Conservation (phyloP, 1,140 invertebrate species). For the Orius insidiosus region DNA sequence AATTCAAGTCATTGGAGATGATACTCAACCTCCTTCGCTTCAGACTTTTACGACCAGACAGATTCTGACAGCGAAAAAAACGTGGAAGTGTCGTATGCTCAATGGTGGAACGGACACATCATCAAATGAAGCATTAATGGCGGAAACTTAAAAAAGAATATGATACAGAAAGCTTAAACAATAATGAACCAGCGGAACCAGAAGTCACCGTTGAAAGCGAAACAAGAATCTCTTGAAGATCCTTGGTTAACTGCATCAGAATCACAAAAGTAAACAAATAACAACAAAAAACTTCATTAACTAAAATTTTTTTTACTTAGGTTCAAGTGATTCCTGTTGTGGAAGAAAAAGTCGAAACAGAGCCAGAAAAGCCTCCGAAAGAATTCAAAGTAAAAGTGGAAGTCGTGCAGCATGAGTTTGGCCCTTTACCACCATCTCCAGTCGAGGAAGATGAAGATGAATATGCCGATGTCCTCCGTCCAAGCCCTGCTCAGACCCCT, state of each 20-base stretch:
- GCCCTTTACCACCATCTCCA: conserved; percentile 58
- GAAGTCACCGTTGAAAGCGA: conserved; percentile 12
- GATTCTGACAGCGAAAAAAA: conserved; percentile 14
- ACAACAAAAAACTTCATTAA: not conserved
- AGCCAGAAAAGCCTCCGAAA: conserved; percentile 18
- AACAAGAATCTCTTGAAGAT: conserved; percentile 14
- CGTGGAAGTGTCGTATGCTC: conserved; percentile 6
- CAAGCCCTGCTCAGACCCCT: conserved; percentile 23
- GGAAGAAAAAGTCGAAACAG: conserved; percentile 9
- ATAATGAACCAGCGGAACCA: conserved; percentile 7
- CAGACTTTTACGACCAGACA: conserved; percentile 1
- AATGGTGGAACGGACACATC: conserved; percentile 15
- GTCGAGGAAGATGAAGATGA: conserved; percentile 53
- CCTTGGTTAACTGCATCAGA: conserved; percentile 19
- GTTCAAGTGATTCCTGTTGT: conserved; percentile 18
- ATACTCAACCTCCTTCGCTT: not conserved
- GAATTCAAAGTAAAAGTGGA: conserved; percentile 22
- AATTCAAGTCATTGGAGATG: not conserved
- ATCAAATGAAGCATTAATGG: conserved; percentile 16
- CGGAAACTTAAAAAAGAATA: conserved; percentile 13
- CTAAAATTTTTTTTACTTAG: not conserved
- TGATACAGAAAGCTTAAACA: conserved; percentile 16
- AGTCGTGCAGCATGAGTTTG: conserved; percentile 40
- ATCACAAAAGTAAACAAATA: conserved; percentile 15
- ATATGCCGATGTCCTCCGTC: conserved; percentile 44